Evolutionary conservation across 2,888 invertebrate genomes (phyloP).

Genomic region (Theodoxus fluviatilis): DNA sequence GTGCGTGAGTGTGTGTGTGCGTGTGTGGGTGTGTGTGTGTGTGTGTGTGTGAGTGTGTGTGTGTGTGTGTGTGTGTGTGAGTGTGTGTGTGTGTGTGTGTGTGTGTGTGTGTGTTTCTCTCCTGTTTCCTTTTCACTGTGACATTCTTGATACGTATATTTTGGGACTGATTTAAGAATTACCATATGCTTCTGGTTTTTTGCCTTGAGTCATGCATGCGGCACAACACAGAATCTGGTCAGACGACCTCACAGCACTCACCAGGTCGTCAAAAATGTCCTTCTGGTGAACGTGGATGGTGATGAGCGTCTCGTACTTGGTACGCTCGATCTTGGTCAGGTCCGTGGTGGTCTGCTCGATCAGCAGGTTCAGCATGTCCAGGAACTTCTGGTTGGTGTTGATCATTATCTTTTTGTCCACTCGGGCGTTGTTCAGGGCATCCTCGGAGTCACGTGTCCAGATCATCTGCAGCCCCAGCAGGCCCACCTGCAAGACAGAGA

Average conservation of each 20-base stretch:
- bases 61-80: constrained; percentile 12
- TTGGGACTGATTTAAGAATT: no score
- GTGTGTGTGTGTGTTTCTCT: no score
- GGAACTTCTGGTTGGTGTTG: constrained; percentile 91
- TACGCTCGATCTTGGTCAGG: constrained; percentile 87
- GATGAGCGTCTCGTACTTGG: constrained; percentile 93
- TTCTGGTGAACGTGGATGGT: constrained; percentile 97
- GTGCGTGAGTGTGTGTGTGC: constrained; percentile 4
- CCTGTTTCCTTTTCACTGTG: no score
- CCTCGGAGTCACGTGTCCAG: constrained; percentile 93
- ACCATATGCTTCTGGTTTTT: no score
- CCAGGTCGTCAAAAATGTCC: constrained; percentile 95
- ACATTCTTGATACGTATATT: no score
- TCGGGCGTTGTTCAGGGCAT: constrained; percentile 87
- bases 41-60: neutral
- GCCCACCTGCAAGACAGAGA: constrained; percentile 70
- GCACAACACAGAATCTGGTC: no score
- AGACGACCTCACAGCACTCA: constrained; percentile 69
- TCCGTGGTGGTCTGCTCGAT: constrained; percentile 95
- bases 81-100: constrained; percentile 13
- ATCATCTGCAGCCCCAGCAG: constrained; percentile 94
- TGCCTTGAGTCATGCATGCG: no score
- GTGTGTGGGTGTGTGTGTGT: neutral
- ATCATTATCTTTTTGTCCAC: constrained; percentile 94
- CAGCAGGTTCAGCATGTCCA: constrained; percentile 88